Percentiles rank a stretch among this genome's conserved stretches.
These are phyloP conservation scores for Danionella dracula DNA, from an alignment of 2,797 vertebrate genomes.

Conservation along the genomic window DNA sequence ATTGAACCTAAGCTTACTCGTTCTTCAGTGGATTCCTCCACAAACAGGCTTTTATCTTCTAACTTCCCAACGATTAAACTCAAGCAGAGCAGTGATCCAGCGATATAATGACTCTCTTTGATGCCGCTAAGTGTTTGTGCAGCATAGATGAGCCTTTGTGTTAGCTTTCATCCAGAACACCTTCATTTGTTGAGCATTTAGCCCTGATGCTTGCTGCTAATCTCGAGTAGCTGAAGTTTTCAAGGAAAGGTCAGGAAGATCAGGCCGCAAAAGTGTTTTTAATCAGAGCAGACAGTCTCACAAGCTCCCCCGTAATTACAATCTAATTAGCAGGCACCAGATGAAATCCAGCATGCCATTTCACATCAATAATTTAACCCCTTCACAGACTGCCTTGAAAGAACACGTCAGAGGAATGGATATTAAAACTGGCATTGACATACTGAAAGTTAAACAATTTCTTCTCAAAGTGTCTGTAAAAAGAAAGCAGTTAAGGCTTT, in stretches of 20 bases:
- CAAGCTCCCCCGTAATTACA: slow-evolving; percentile 68
- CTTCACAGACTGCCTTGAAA: slow-evolving; percentile 42
- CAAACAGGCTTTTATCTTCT: background rate
- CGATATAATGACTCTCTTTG: slow-evolving; percentile 6
- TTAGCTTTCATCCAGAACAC: slow-evolving; percentile 43
- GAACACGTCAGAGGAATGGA: slow-evolving; percentile 46
- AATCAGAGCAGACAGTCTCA: slow-evolving; percentile 67
- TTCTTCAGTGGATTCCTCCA: background rate
- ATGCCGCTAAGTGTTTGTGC: slow-evolving; percentile 13
- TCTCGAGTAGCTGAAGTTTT: slow-evolving; percentile 62
- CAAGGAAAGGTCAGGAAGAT: slow-evolving; percentile 66
- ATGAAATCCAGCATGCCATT: slow-evolving; percentile 66
- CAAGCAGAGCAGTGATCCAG: background rate
- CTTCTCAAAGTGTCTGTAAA: slow-evolving; percentile 54
- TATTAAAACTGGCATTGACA: slow-evolving; percentile 18
- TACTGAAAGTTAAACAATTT: slow-evolving; percentile 3
- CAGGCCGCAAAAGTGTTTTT: slow-evolving; percentile 62
- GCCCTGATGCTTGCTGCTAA: slow-evolving; percentile 51
- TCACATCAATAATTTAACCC: slow-evolving; percentile 71
- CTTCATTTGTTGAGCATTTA: slow-evolving; percentile 54
- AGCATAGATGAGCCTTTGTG: slow-evolving; percentile 46
- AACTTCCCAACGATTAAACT: slow-evolving; percentile 5
- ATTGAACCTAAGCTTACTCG: background rate
- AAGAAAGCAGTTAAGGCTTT: slow-evolving; percentile 44
- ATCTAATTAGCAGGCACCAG: slow-evolving; percentile 70